Evolutionary conservation across 2,888 invertebrate genomes (phyloP), one percentile per base, ranked within the genome.

Genomic region (Nycteola revayana): DNA sequence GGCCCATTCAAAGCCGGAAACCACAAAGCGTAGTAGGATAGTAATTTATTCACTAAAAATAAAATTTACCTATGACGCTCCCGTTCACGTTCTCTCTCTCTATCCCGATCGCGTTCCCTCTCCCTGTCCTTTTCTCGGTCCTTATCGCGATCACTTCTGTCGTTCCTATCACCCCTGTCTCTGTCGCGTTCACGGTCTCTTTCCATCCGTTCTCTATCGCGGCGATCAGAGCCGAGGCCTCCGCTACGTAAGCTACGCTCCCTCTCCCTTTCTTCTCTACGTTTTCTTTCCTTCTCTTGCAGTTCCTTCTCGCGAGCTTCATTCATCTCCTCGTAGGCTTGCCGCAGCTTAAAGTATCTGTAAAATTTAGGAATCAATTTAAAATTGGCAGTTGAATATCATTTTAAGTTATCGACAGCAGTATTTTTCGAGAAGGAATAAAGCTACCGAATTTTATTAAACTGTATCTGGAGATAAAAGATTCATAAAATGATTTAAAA

Each of bases 281-380:
- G 78, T 32, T 68, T 77, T 25, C 69, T 75, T 53, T 89, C 88
- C 55, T 91, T 91, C 50, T 90, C 90, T 48, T 93, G 92, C 27
- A 91, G 90, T 29, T 92, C 91, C 36, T 90, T 90, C 49, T 92
- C 91, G 0, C 92, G 89, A 5, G 90, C 83, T 24, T 89, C 85
- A 24, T 90, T 90, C 78, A 93, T 91, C 68, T 93, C 93, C 32
- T 93, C 92, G 9, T 92, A 92, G 0, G 93, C 93, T 66, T 91
- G 91, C 32, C 93, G 92, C 36, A 94, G 76, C 64, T 92, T 91
- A 36, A 92, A 93, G 59, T 93, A 94, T 1, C 90, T 90, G 53
- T 10, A 60, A 43, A 8, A 14, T n/a, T n/a, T n/a, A n/a, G n/a
- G n/a, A n/a, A n/a, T n/a, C n/a, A n/a, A n/a, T n/a, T n/a, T n/a